Base-by-base conservation (phyloP, 2,113 vertebrate genomes). In the Atlantisia rogersi region DNA sequence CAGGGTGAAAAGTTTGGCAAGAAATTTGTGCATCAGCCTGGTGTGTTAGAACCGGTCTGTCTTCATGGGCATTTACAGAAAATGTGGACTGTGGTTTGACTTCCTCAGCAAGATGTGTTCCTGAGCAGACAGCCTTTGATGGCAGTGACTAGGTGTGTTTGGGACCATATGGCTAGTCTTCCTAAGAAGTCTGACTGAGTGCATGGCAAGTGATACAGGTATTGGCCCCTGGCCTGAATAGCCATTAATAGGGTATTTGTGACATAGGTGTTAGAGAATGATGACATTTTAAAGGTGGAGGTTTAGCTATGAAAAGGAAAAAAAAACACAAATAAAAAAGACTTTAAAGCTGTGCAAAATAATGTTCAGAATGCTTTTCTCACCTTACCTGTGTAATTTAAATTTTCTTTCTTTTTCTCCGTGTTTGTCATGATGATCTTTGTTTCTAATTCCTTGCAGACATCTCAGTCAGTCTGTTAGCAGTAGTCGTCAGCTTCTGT, bases 401-500 rank as follows among this genome's bases (percentile, higher is more conserved):
- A 50, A 21, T 39, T 13, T 3, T 32, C 64, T 26, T 39, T 29
- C 78, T 82, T 71, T 81, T 35, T 92, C 69, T 93, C 29, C 14
- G 0, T 80, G 81, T 87, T 69, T 92, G 81, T 88, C 91, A 53
- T 6, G 10, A 60, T 42, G 28, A 82, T 85, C 69, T 95, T 40
- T 83, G 44, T 83, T 86, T 88, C 88, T 94, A 26, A 91, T 98
- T 97, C 92, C 86, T 95, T 97, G 91, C 98, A 99, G 99, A 99
- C 91, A 98, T 99, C 97, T 99, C 99, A n/a, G 99, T 99, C 97
- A 99, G 99, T 98, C 98, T 99, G 70, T 98, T 99, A 79, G 99
- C 99, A 56, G 99, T 99, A 55, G 98, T 99, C 16, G 99, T 99
- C 97, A 99, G 99, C 98, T 99, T 99, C 98, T 99, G 99, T 60